Evolutionary conservation across 2,888 invertebrate genomes (phyloP).

Genomic region (Apomyelois bistriatella): DNA sequence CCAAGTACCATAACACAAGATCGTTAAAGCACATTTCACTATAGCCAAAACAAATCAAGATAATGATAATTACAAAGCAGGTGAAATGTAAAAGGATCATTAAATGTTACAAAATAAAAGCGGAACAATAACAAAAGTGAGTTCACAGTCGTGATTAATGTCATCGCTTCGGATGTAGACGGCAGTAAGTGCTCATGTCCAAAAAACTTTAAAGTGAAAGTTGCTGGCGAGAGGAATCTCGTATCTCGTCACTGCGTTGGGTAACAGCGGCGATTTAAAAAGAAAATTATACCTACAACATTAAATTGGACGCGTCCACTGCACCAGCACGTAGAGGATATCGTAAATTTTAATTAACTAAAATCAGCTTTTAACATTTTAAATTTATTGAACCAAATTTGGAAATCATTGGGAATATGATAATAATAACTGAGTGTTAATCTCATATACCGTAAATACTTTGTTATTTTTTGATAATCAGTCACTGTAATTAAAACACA

Average conservation of each 20-base stretch:
- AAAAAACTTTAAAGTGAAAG: constrained; percentile 75
- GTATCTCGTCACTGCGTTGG: constrained; percentile 61
- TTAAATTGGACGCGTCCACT: background rate
- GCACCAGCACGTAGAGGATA: constrained; percentile 1
- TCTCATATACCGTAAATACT: too few relatives aligned
- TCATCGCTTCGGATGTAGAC: constrained; percentile 26
- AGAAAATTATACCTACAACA: constrained; percentile 42
- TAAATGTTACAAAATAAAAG: constrained; percentile 5
- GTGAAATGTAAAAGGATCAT: constrained; percentile 8
- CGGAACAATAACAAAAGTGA: constrained; percentile 9
- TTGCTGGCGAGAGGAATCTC: constrained; percentile 62
- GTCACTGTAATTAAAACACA: too few relatives aligned
- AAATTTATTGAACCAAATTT: too few relatives aligned
- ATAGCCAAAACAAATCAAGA: background rate
- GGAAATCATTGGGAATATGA: too few relatives aligned
- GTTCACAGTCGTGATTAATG: constrained; percentile 25
- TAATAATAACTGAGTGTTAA: too few relatives aligned
- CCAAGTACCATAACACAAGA: background rate
- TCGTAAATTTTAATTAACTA: background rate
- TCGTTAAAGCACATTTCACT: background rate
- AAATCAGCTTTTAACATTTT: too few relatives aligned
- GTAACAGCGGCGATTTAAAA: constrained; percentile 63
- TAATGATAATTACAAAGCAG: constrained; percentile 2
- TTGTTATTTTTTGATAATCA: too few relatives aligned
- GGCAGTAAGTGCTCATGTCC: constrained; percentile 37